Base-by-base conservation (phyloP, 2,797 vertebrate genomes). In the Ambastaia sidthimunki region DNA sequence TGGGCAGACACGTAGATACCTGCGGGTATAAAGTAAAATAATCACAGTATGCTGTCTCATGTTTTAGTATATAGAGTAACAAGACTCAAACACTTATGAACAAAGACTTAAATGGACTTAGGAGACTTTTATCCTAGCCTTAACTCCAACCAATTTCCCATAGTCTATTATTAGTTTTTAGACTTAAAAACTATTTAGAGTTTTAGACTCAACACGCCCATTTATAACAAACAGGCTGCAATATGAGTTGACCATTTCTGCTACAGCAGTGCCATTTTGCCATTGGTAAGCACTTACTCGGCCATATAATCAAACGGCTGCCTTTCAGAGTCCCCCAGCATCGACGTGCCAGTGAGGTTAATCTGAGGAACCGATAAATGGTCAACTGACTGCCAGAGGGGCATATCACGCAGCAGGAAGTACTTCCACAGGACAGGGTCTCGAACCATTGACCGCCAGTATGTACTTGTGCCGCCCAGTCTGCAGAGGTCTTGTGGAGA, bases 361-460 rank as follows among this genome's bases (percentile, higher is more conserved):
- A 93, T 82, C 12, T 92, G 91, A 18, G 97, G 97, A 88, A 98
- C 93, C 1, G 94, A 94, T 31, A 95, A 86, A 88, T 96, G 94
- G 84, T 98, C 95, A 68, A 98, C 89, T 3, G 96, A 97, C 12
- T 92, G 82, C 97, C 98, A 99, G 16, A 87, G 70, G 0, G 93
- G 94, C 83, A 96, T 91, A 87, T 98, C 97, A 57, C 96, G 90
- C 65, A 96, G 76, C 59, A 99, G 90, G 84, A 98, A 95, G 82
- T 95, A 97, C 78, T 93, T 93, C 98, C 98, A 98, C 55, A 99
- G 89, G 85, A 98, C 82, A 0, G 95, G 96, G 84, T 99, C 98
- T 83, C 89, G 91, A 11, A 96, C 95, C 81, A 95, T 86, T 19
- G 89, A 89, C 70, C 93, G 94, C 97, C 97, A 99, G 28, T 97